Base-by-base conservation (phyloP, 2,113 vertebrate genomes). In the Aegithalos caudatus region DNA sequence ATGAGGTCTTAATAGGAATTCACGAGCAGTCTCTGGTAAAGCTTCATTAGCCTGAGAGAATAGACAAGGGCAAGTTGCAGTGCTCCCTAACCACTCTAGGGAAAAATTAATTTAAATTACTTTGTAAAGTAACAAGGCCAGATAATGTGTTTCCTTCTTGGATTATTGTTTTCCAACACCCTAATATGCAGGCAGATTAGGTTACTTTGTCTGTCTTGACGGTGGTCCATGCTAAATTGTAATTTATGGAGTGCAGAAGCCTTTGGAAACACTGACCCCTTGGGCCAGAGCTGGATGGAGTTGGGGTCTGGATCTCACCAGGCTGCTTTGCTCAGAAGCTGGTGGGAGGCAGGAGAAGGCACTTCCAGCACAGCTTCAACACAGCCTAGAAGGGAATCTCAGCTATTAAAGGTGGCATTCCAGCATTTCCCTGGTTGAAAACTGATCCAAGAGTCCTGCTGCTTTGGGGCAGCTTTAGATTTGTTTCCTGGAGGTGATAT, bases 61-160 rank as follows among this genome's bases (percentile, higher is more conserved):
- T 95, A 97, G 97, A 94, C 93, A 95, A 97, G 97, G 96, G 93
- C 91, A 83, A 96, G 92, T 96, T 92, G 96, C 93, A 54, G 58
- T 87, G 91, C 97, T 96, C 97, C 96, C 86, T 93, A 91, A 90
- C 97, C 95, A 98, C 98, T 98, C 98, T 47, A 91, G 98, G 98
- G 98, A 98, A 96, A 97, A 97, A 97, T 98, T 97, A 98, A 97
- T 98, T 97, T 92, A 97, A 98, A 97, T 96, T 96, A 97, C 95
- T 97, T 94, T 95, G 94, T 96, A 88, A 96, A 95, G 92, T 95
- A 98, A 97, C 96, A 97, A 97, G 95, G 81, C 78, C 88, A 94
- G 95, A 97, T 97, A 96, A 97, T 93, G 88, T 94, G 95, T 96
- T 97, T 95, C 89, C 95, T 96, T 95, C 95, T 94, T 22, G 62